These are phyloP conservation scores for Macrochelys suwanniensis DNA, from an alignment of 2,797 vertebrate species.

Conservation along the genomic window DNA sequence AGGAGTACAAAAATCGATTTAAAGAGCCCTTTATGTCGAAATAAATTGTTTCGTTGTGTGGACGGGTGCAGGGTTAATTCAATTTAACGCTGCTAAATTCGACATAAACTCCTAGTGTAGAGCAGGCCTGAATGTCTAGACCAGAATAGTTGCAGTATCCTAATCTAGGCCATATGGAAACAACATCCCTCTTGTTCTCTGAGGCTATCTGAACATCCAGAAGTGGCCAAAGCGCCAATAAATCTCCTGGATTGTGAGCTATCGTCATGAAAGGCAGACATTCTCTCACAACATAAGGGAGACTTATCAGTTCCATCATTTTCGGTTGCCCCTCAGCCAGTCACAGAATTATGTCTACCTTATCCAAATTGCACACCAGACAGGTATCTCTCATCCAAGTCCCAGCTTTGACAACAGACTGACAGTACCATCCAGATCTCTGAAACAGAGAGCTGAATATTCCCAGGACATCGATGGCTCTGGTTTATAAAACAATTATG, in stretches of 20 bases:
- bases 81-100: too few relatives aligned
- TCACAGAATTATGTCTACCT: not conserved
- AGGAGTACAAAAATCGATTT: too few relatives aligned
- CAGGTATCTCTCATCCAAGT: not conserved
- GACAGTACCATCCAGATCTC: not conserved
- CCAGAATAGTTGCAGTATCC: not conserved
- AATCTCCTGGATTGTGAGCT: not conserved
- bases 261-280: not conserved
- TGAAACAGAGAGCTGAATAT: not conserved
- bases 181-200: too few relatives aligned
- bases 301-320: not conserved
- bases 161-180: not conserved
- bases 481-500: not conserved
- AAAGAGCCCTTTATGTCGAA: too few relatives aligned
- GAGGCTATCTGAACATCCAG: not conserved
- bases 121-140: not conserved
- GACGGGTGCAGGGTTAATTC: too few relatives aligned
- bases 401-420: not conserved
- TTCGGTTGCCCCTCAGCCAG: not conserved
- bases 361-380: constrained; percentile 3
- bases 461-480: not conserved
- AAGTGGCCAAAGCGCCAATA: not conserved
- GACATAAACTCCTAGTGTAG: too few relatives aligned
- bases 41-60: too few relatives aligned
- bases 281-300: too few relatives aligned